Percentiles rank a stretch among this genome's conserved stretches.
These are phyloP conservation scores for Hermetia illucens DNA, from an alignment of 1,140 invertebrate species.

Conservation along the genomic window DNA sequence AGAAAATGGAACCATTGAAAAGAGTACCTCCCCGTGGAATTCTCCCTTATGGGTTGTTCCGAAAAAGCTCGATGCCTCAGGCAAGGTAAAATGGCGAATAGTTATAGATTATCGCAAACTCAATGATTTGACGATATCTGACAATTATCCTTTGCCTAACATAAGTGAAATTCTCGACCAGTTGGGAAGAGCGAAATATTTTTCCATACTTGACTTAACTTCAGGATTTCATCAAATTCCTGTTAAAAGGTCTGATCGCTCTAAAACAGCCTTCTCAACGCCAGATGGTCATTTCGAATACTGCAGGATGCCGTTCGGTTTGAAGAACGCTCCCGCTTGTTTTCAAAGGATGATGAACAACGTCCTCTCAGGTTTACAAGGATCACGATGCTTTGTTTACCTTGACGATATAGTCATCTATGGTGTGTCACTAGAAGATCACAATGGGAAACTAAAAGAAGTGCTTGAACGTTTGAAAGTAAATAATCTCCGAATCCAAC, in stretches of 20 bases:
- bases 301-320: slow-evolving; percentile 21
- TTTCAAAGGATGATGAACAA: slow-evolving; percentile 31
- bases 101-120: slow-evolving; percentile 22
- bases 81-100: slow-evolving; percentile 18
- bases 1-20: background rate
- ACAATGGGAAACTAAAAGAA: slow-evolving; percentile 12
- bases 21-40: background rate
- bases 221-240: slow-evolving; percentile 29
- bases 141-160: slow-evolving; percentile 33
- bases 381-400: slow-evolving; percentile 17
- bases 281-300: slow-evolving; percentile 1
- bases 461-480: slow-evolving; percentile 11
- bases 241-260: background rate
- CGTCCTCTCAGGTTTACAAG: slow-evolving; percentile 13
- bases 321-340: slow-evolving; percentile 24
- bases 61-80: slow-evolving; percentile 12
- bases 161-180: slow-evolving; percentile 18
- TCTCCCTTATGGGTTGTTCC: slow-evolving; percentile 8
- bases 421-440: slow-evolving; percentile 7
- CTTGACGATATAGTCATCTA: slow-evolving; percentile 16
- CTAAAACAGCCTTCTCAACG: slow-evolving; percentile 4
- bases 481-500: slow-evolving; percentile 17
- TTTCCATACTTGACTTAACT: slow-evolving; percentile 30
- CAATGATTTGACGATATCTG: slow-evolving; percentile 18
- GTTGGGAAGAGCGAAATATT: slow-evolving; percentile 16